phyloP scores from a whole-genome alignment of 2,797 vertebrate genomes.

The Acanthurus tractus region DNA sequence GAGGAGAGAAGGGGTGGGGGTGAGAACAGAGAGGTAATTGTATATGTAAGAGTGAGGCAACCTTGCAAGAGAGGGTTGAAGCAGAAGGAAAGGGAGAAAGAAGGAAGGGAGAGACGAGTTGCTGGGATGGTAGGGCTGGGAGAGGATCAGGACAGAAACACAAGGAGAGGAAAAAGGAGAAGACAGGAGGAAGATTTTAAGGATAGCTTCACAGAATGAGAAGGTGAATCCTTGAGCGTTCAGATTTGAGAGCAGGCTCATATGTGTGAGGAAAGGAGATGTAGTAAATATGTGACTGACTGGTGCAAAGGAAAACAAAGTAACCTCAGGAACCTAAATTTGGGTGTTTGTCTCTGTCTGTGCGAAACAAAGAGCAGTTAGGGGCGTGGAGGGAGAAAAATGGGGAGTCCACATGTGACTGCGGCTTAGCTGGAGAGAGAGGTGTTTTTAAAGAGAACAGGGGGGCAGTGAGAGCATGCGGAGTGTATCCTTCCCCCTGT shows the following conservation, averaged over 20 bases:
- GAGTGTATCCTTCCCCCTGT: conserved; percentile 71
- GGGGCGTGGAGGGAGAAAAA: conserved; percentile 38
- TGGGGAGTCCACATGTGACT: conserved; percentile 43
- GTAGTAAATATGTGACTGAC: background rate
- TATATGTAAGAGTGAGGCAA: conserved; percentile 79
- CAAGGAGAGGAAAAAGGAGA: background rate
- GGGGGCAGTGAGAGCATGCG: conserved; percentile 42
- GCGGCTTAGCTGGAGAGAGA: conserved; percentile 50
- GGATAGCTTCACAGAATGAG: conserved; percentile 15
- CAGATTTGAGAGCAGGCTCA: background rate
- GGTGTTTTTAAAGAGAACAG: conserved; percentile 62
- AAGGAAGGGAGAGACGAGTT: conserved; percentile 41
- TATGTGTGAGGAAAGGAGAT: conserved; percentile 11
- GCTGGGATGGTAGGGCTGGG: conserved; percentile 41
- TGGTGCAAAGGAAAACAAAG: conserved; percentile 5
- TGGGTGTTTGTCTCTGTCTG: conserved; percentile 14
- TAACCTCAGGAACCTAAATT: conserved; percentile 12
- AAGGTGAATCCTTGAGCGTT: background rate
- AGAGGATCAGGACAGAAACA: conserved; percentile 16
- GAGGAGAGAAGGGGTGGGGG: conserved; percentile 69
- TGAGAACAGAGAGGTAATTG: conserved; percentile 82
- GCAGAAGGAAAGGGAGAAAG: conserved; percentile 51
- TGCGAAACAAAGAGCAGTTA: conserved; percentile 39
- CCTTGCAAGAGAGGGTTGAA: conserved; percentile 50
- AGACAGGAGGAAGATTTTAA: background rate